Evolutionary conservation across 2,888 invertebrate species (phyloP).

Genomic region (Monopis laevigella): DNA sequence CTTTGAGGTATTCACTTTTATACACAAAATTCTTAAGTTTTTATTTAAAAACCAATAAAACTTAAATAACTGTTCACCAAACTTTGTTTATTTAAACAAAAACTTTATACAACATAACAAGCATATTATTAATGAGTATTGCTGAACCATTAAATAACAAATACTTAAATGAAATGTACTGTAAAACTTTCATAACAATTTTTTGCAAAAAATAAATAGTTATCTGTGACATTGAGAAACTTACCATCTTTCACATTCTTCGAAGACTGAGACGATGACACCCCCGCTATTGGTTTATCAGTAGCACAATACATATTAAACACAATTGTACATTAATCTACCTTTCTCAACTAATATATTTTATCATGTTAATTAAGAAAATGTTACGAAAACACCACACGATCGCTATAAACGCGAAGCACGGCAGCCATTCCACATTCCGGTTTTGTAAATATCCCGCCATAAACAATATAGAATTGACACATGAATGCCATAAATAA

Average conservation of each 20-base stretch:
- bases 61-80: too few relatives aligned
- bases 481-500: too few relatives aligned
- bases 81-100: too few relatives aligned
- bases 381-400: slow-evolving; percentile 40
- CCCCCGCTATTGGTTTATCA: slow-evolving; percentile 79
- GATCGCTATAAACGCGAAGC: slow-evolving; percentile 47
- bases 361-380: slow-evolving; percentile 45
- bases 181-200: too few relatives aligned
- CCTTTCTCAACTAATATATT: slow-evolving; percentile 69
- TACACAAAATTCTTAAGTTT: too few relatives aligned
- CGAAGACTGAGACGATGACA: slow-evolving; percentile 75
- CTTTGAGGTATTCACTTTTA: too few relatives aligned
- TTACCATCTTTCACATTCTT: slow-evolving; percentile 81
- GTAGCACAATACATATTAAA: slow-evolving; percentile 77
- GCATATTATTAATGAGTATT: too few relatives aligned
- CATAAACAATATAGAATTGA: background rate
- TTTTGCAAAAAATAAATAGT: slow-evolving; percentile 12
- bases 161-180: too few relatives aligned
- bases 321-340: slow-evolving; percentile 33
- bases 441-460: slow-evolving; percentile 60
- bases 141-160: too few relatives aligned
- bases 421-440: slow-evolving; percentile 65
- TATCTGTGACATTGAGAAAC: slow-evolving; percentile 40
- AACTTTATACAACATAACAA: too few relatives aligned
- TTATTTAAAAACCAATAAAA: too few relatives aligned